Evolutionary conservation across 2,888 invertebrate genomes (phyloP).

Genomic region (Cremastinae sp.): DNA sequence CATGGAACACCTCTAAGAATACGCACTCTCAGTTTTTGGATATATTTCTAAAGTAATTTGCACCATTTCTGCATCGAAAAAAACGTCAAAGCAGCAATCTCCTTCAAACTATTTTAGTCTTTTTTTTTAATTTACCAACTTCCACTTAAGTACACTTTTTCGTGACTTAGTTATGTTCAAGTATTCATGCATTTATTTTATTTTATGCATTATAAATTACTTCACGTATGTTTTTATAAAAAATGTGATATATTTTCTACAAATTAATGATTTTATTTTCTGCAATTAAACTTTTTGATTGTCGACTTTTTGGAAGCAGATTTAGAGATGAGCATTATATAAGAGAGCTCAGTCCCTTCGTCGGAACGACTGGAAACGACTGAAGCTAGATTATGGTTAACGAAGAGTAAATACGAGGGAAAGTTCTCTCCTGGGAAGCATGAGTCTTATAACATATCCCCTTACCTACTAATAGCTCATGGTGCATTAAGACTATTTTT

Average conservation of each 20-base stretch:
- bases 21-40: constrained; percentile 46
- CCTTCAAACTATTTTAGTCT: background rate
- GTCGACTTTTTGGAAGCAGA: background rate
- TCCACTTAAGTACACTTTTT: too few relatives aligned
- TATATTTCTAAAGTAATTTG: constrained; percentile 38
- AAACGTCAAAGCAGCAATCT: background rate
- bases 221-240: too few relatives aligned
- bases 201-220: too few relatives aligned
- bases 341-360: constrained; percentile 2
- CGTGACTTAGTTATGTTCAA: too few relatives aligned
- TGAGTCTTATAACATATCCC: constrained; percentile 31
- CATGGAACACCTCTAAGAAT: constrained; percentile 14
- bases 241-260: too few relatives aligned
- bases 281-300: too few relatives aligned
- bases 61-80: constrained; percentile 30
- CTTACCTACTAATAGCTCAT: constrained; percentile 4
- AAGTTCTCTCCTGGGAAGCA: background rate
- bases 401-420: background rate
- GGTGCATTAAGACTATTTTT: background rate
- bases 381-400: constrained; percentile 23
- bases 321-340: background rate
- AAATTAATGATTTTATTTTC: too few relatives aligned
- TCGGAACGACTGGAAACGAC: constrained; percentile 39
- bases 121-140: background rate
- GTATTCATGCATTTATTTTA: too few relatives aligned